Evolutionary conservation across 2,888 invertebrate genomes (phyloP).

Genomic region (Invenusta paracnida): DNA sequence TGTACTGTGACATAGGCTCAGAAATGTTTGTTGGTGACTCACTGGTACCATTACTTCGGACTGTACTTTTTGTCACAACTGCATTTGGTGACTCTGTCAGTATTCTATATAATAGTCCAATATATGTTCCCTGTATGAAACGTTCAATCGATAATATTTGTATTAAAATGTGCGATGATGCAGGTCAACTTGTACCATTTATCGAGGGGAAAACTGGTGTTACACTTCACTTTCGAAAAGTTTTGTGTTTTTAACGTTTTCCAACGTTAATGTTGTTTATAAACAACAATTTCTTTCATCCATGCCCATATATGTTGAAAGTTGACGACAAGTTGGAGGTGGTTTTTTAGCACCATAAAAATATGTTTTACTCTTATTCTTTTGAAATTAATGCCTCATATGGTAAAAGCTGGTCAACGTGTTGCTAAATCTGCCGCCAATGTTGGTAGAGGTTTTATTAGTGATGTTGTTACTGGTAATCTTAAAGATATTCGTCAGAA

Average conservation of each 20-base stretch:
- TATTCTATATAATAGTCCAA: background rate
- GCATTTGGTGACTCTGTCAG: background rate
- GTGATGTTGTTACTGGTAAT: background rate
- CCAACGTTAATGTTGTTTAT: no score
- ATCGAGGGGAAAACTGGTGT: constrained; percentile 5
- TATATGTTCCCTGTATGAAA: background rate
- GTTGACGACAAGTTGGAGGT: background rate
- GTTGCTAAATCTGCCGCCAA: background rate
- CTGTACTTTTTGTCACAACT: background rate
- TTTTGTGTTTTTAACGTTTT: no score
- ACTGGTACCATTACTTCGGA: background rate
- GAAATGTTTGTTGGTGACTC: background rate
- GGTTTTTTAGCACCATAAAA: background rate
- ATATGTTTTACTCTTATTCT: background rate
- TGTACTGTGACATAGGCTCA: background rate
- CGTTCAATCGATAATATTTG: background rate
- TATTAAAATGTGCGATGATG: constrained; percentile 27
- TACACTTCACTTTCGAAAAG: constrained; percentile 28
- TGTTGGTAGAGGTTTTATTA: background rate
- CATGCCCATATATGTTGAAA: background rate
- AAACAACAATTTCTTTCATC: background rate
- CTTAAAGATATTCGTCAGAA: background rate
- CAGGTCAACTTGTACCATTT: background rate
- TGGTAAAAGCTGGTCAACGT: background rate
- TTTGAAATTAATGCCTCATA: background rate